Conservation (phyloP, 2,888 invertebrate genomes). For the Polylopha cassiicola region DNA sequence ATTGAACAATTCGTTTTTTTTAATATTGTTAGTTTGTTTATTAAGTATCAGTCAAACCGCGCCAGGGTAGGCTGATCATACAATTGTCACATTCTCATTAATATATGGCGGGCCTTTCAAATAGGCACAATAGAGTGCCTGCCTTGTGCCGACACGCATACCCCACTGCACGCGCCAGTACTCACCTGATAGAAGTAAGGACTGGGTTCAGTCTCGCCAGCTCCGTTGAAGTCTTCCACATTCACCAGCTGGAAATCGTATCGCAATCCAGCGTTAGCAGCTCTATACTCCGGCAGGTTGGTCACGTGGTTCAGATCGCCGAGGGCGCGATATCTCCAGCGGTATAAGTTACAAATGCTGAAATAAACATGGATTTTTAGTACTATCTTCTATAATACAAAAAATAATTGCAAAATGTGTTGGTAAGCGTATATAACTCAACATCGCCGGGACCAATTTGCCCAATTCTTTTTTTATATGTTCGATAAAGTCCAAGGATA, state of each 20-base stretch:
- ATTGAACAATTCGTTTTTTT: too few species aligned
- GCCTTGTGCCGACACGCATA: not conserved
- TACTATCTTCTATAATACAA: too few species aligned
- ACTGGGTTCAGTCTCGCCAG: constrained; percentile 98
- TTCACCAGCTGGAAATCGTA: constrained; percentile 97
- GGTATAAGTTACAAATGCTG: constrained; percentile 94
- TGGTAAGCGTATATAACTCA: too few species aligned
- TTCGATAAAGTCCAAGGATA: too few species aligned
- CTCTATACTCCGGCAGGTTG: constrained; percentile 88
- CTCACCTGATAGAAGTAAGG: constrained; percentile 97
- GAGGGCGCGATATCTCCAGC: constrained; percentile 97
- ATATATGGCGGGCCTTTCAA: not conserved
- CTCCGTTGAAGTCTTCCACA: constrained; percentile 97
- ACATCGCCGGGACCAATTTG: too few species aligned
- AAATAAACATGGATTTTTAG: constrained; percentile 5
- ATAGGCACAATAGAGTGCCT: not conserved
- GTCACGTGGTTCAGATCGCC: constrained; percentile 95
- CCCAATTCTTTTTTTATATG: too few species aligned
- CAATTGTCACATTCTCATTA: too few species aligned
- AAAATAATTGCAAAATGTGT: too few species aligned
- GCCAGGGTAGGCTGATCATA: too few species aligned
- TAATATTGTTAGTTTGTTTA: too few species aligned
- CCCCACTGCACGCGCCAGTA: constrained; percentile 6
- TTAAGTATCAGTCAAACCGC: too few species aligned
- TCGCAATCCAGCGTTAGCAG: constrained; percentile 94